Evolutionary conservation across 2,888 invertebrate genomes (phyloP), one percentile per base, ranked within the genome.

Genomic region (Sialis fuliginosa): DNA sequence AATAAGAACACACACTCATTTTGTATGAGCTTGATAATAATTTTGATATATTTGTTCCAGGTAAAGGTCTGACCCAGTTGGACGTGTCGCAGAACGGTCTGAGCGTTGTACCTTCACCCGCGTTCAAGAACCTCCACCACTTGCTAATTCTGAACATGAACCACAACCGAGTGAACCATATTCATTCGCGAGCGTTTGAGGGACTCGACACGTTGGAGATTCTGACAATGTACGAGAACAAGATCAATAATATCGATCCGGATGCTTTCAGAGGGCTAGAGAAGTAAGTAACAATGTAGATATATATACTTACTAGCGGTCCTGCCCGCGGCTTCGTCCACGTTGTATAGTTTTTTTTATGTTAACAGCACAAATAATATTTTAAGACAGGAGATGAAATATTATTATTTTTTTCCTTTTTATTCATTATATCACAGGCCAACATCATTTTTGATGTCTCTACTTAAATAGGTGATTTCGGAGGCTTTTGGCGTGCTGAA

Each of bases 61-160:
- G 88, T 53, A 84, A 85, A 66, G 85, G 82, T 62, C 67, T 92
- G 57, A 89, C 89, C 13, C 87, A 90, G 60, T 68, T 92, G 59
- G 91, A 91, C 62, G 79, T 91, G 42, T 89, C 89, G 0, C 81
- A 87, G 59, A 92, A 92, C 68, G 80, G 80, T 55, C 68, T 91
- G 57, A 77, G 75, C 51, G 73, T 75, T 41, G 86, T 91, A 42
- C 90, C 91, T 30, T 85, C 87, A 1, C 69, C 75, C 30, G 86
- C 90, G 1, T 75, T 88, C 57, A 78, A 78, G 53, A 83, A 81
- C 61, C 76, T 90, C 45, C 83, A 84, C 64, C 83, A 83, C 58
- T 73, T 91, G 51, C 74, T 89, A 52, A 88, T 89, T 54, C 72
- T 92, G 50, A 91, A 90, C 65, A 74, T 91, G 69, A 91, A 90